Evolutionary conservation across 2,888 invertebrate genomes (phyloP), one percentile per base, ranked within the genome.

Genomic region (Smittia aterrima): DNA sequence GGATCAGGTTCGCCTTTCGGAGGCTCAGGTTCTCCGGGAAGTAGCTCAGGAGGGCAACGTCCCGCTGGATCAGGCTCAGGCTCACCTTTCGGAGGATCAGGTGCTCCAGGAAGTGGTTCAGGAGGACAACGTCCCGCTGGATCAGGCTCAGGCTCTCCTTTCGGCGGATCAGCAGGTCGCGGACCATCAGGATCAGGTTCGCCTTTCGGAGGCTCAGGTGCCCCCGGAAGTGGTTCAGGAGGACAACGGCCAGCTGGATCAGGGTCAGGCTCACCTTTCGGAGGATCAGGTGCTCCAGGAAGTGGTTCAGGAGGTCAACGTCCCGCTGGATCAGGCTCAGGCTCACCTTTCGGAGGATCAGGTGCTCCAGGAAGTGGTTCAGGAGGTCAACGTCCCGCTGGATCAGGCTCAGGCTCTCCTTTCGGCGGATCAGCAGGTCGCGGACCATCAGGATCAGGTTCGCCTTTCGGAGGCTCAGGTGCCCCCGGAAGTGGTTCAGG

Each of bases 351-450:
- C 9, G 32, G 32, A 6, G 32, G 32, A 32, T 32, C 32, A 32
- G n/a, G n/a, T n/a, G n/a, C n/a, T n/a, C 32, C 32, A 32, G 11
- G 40, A 18, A 77, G 71, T 70, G 62, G 41, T 62, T 75, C 74
- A 77, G 78, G 72, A 77, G 75, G 11, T 80, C 79, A 76, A 32
- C 4, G 32, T 6, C 32, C 32, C 3, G 9, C 4, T 32, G 79
- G 80, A 1, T 81, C 82, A 27, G 77, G 79, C 22, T 76, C 78
- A 2, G 76, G 78, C 20, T 83, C 80, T 67, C 81, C 80, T 20
- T 80, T 80, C 24, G 75, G 73, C 4, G 74, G 40, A 54, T 77
- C 75, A 75, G 66, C 66, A 74, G 76, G 76, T 75, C 47, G 75
- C 24, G 76, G 74, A 72, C 81, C 82, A 27, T 32, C 32, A 6